These are phyloP conservation scores for Sebastes matsubarae DNA, from an alignment of 2,797 vertebrate species.

Conservation along the genomic window DNA sequence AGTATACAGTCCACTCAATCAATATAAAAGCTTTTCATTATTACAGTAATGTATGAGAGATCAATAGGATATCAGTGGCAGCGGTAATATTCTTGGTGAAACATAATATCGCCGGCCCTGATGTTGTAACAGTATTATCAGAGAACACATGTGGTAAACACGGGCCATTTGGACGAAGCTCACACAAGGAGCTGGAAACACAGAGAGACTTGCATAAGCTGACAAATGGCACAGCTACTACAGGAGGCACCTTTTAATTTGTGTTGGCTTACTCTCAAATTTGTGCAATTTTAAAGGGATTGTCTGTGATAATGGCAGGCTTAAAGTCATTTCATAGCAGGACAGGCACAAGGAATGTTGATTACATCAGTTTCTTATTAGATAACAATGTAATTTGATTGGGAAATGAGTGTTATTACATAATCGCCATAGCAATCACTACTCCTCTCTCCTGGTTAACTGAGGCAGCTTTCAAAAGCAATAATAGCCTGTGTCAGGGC, in stretches of 20 bases:
- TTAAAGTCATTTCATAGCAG: constrained; percentile 41
- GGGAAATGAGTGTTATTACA: constrained; percentile 24
- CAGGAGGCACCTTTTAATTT: constrained; percentile 54
- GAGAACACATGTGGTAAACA: constrained; percentile 43
- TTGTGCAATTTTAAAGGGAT: constrained; percentile 55
- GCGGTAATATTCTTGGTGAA: constrained; percentile 22
- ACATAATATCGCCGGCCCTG: constrained; percentile 18
- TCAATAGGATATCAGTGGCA: constrained; percentile 45
- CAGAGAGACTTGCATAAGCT: constrained; percentile 65
- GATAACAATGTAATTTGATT: constrained; percentile 36
- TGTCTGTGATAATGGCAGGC: constrained; percentile 50
- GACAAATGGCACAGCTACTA: constrained; percentile 54
- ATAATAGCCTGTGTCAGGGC: not conserved
- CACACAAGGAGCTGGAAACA: constrained; percentile 38
- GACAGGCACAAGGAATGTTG: constrained; percentile 11
- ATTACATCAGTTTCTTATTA: constrained; percentile 43
- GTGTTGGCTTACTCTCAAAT: constrained; percentile 40
- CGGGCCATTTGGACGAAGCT: constrained; percentile 40
- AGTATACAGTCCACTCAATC: constrained; percentile 34
- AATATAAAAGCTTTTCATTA: constrained; percentile 56
- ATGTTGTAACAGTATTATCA: constrained; percentile 55
- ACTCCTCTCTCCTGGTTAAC: not conserved
- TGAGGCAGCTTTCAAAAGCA: not conserved
- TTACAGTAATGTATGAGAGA: constrained; percentile 33
- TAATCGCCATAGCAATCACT: constrained; percentile 1